Percentiles rank a stretch among this genome's conserved stretches.
These are phyloP conservation scores for Apis florea DNA, from an alignment of 1,140 invertebrate genomes.

Conservation along the genomic window DNA sequence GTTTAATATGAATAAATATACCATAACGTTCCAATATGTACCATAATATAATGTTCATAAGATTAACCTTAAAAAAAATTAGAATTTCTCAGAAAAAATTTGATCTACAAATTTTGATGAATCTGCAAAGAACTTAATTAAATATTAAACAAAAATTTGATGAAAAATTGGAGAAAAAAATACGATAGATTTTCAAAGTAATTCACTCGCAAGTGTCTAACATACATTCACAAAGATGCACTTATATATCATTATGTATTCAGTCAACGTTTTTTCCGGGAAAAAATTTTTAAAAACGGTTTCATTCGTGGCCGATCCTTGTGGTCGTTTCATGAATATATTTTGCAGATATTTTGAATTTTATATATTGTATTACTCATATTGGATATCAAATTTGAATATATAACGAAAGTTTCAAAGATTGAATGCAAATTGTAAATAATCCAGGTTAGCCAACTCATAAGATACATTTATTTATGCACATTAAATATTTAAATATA, in stretches of 20 bases:
- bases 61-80: not conserved
- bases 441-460: not conserved
- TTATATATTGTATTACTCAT: slow-evolving; percentile 27
- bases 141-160: slow-evolving; percentile 14
- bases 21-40: no score
- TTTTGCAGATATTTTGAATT: slow-evolving; percentile 39
- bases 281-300: slow-evolving; percentile 39
- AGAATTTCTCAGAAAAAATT: not conserved
- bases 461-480: not conserved
- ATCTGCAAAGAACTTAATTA: not conserved
- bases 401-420: not conserved
- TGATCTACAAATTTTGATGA: not conserved
- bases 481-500: not conserved
- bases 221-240: slow-evolving; percentile 42
- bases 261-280: slow-evolving; percentile 51
- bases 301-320: slow-evolving; percentile 44
- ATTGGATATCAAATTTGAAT: slow-evolving; percentile 10
- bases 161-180: slow-evolving; percentile 14
- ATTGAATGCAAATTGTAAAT: not conserved
- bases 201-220: slow-evolving; percentile 46
- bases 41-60: not conserved
- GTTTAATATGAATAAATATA: not conserved
- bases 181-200: slow-evolving; percentile 33
- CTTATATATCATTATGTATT: slow-evolving; percentile 50
- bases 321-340: slow-evolving; percentile 51